Evolutionary conservation across 2,888 invertebrate genomes (phyloP).

Genomic region (Dryobota labecula): DNA sequence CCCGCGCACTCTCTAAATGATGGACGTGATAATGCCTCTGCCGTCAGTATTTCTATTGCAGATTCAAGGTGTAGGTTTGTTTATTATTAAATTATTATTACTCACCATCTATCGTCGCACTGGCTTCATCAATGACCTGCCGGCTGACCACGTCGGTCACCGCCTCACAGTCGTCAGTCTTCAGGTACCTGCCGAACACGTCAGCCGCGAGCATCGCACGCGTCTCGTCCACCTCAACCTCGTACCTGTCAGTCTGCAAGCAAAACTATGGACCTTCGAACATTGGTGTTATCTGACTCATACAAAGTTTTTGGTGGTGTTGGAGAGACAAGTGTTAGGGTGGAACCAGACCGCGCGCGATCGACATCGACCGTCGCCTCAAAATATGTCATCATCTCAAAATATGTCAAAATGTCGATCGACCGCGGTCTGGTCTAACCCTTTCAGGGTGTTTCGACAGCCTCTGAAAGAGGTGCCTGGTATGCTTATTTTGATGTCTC

Average conservation of each 20-base stretch:
- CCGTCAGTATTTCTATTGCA: not conserved
- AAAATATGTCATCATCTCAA: not conserved
- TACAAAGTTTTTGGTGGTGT: slow-evolving; percentile 6
- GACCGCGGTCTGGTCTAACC: not conserved
- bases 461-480: not conserved
- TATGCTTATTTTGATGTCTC: not conserved
- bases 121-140: slow-evolving; percentile 80
- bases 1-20: too few relatives aligned
- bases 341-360: not conserved
- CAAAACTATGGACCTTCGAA: slow-evolving; percentile 71
- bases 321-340: not conserved
- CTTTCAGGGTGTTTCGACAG: not conserved
- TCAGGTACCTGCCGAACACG: slow-evolving; percentile 90
- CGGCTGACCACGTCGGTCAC: slow-evolving; percentile 84
- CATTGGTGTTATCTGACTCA: slow-evolving; percentile 54
- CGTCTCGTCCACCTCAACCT: slow-evolving; percentile 97
- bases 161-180: slow-evolving; percentile 83
- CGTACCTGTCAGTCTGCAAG: slow-evolving; percentile 94
- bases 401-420: not conserved
- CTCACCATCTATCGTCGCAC: slow-evolving; percentile 86
- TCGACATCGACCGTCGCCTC: not conserved
- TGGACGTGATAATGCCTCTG: too few relatives aligned
- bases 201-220: slow-evolving; percentile 94
- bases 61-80: not conserved
- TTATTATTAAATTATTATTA: not conserved